These are phyloP conservation scores for Cryptoblepharus egeriae DNA, from an alignment of 2,797 vertebrate genomes.

Conservation along the genomic window DNA sequence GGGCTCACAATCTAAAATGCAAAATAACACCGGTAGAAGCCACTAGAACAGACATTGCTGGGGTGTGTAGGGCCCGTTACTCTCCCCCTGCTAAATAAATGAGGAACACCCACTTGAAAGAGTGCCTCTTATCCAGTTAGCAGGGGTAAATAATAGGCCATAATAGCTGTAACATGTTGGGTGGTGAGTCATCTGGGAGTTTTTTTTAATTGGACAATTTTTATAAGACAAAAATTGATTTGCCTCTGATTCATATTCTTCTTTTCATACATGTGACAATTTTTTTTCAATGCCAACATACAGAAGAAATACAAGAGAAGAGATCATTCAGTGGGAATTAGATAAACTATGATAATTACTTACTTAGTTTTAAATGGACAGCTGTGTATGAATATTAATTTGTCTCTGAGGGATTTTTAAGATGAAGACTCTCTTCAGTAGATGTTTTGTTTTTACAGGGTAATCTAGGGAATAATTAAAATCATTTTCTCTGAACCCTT, in stretches of 20 bases:
- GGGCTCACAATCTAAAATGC: no score
- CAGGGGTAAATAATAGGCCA: no score
- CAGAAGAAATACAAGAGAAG: slow-evolving; percentile 23
- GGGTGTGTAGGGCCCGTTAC: no score
- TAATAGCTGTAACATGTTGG: fast-evolving
- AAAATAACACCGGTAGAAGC: no score
- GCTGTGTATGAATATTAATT: slow-evolving; percentile 76
- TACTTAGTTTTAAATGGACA: slow-evolving; percentile 64
- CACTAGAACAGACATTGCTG: no score
- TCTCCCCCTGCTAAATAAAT: no score
- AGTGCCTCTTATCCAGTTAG: no score
- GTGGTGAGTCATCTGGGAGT: slow-evolving; percentile 24
- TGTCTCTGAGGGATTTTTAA: slow-evolving; percentile 65
- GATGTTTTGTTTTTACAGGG: slow-evolving; percentile 60
- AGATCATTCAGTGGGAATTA: slow-evolving; percentile 44
- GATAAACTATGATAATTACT: slow-evolving; percentile 49
- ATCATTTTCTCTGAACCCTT: slow-evolving; percentile 24
- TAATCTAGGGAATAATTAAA: slow-evolving; percentile 63
- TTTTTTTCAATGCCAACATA: slow-evolving; percentile 26
- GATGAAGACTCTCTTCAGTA: slow-evolving; percentile 40
- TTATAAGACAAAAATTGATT: slow-evolving; percentile 22
- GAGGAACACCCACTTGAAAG: no score
- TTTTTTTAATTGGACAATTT: slow-evolving; percentile 13
- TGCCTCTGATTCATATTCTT: slow-evolving; percentile 48
- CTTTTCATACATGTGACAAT: slow-evolving; percentile 35